These are phyloP conservation scores for Linnaemya tessellans DNA, from an alignment of 2,888 invertebrate species.

Conservation along the genomic window DNA sequence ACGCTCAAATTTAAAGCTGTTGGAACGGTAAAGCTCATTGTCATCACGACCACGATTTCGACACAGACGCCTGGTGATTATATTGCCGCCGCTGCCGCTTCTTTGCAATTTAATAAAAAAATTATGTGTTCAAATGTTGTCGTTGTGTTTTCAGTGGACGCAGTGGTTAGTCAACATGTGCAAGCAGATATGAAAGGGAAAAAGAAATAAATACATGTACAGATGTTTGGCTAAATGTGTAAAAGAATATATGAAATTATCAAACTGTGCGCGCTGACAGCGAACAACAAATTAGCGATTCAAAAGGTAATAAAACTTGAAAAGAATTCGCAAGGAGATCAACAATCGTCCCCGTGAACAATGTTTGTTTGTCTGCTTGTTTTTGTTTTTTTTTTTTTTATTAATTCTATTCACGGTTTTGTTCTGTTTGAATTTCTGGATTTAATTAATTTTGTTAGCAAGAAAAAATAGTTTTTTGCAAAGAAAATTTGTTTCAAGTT, in stretches of 20 bases:
- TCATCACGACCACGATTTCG: slow-evolving; percentile 89
- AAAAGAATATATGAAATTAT: slow-evolving; percentile 27
- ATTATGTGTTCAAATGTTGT: slow-evolving; percentile 13
- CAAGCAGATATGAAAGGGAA: slow-evolving; percentile 58
- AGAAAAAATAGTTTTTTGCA: neutral
- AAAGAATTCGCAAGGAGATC: slow-evolving; percentile 24
- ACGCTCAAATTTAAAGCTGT: slow-evolving; percentile 94
- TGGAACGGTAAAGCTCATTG: slow-evolving; percentile 93
- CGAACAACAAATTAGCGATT: slow-evolving; percentile 32
- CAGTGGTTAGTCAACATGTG: slow-evolving; percentile 6
- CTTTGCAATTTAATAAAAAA: slow-evolving; percentile 50
- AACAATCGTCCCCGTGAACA: slow-evolving; percentile 5
- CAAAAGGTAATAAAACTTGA: slow-evolving; percentile 50
- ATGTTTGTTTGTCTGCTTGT: no score
- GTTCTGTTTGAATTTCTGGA: slow-evolving; percentile 14
- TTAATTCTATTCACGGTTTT: slow-evolving; percentile 21
- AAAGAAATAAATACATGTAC: neutral
- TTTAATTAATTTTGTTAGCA: slow-evolving; percentile 38
- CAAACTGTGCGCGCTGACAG: slow-evolving; percentile 33
- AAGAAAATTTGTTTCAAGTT: slow-evolving; percentile 23
- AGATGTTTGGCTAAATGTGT: neutral
- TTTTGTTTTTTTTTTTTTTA: slow-evolving; percentile 14
- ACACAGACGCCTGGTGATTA: slow-evolving; percentile 89
- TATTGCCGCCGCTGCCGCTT: slow-evolving; percentile 82
- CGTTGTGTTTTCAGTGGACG: slow-evolving; percentile 30